Percentiles rank a stretch among this genome's conserved stretches.
Evolutionary conservation across 2,888 invertebrate genomes (phyloP).

Genomic region (Polymixis flavicincta): DNA sequence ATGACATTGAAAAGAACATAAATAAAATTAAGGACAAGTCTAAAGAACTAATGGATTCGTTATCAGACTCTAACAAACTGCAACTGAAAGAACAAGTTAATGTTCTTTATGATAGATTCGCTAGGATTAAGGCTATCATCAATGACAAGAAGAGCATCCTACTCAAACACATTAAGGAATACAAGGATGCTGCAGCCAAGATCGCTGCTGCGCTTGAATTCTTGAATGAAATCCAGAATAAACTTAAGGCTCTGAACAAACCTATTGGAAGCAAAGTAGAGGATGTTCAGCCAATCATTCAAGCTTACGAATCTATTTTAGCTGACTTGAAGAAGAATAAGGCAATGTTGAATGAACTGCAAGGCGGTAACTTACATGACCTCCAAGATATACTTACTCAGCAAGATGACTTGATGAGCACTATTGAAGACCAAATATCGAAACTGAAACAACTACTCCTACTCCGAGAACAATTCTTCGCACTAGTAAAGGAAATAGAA

Average conservation of each 20-base stretch:
- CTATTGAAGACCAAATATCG: conserved; percentile 96
- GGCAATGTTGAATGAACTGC: conserved; percentile 94
- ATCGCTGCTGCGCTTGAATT: conserved; percentile 95
- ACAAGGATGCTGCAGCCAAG: conserved; percentile 95
- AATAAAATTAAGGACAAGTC: conserved; percentile 95
- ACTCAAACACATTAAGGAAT: conserved; percentile 94
- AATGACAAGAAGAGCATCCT: conserved; percentile 94
- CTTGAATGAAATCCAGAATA: conserved; percentile 95
- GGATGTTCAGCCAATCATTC: conserved; percentile 96
- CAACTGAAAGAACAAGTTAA: conserved; percentile 95
- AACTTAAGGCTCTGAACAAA: conserved; percentile 95
- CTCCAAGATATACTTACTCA: conserved; percentile 94
- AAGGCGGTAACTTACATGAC: conserved; percentile 94
- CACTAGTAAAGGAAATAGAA: conserved; percentile 96
- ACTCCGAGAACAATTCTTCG: conserved; percentile 96
- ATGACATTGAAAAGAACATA: conserved; percentile 93
- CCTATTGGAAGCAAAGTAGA: conserved; percentile 97
- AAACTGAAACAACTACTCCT: conserved; percentile 94
- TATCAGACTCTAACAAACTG: conserved; percentile 96
- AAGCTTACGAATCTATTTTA: conserved; percentile 94
- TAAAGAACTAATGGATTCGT: conserved; percentile 94
- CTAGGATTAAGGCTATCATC: conserved; percentile 93
- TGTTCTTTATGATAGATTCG: conserved; percentile 94
- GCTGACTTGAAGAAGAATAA: conserved; percentile 95
- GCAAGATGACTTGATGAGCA: conserved; percentile 96